These are phyloP conservation scores for Sinodicranocentrus sp. DNA, from an alignment of 2,888 invertebrate species.

Conservation along the genomic window DNA sequence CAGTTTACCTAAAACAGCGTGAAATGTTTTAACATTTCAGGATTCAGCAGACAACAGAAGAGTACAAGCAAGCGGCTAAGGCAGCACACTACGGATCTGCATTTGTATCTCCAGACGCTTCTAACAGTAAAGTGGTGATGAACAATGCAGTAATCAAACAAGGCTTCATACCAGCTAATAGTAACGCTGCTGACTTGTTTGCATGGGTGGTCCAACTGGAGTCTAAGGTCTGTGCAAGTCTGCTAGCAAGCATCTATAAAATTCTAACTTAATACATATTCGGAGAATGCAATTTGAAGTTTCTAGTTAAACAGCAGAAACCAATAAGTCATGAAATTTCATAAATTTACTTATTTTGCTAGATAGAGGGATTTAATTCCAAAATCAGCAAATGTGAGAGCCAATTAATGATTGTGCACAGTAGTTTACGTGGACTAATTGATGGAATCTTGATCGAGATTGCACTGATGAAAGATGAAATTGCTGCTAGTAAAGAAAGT, in stretches of 20 bases:
- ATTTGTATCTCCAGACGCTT: constrained; percentile 25
- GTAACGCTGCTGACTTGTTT: background rate
- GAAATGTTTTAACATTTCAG: background rate
- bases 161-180: too few species aligned
- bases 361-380: constrained; percentile 20
- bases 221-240: constrained; percentile 12
- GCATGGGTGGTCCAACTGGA: background rate
- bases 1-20: background rate
- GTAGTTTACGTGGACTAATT: background rate
- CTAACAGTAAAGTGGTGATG: background rate
- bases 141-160: too few species aligned
- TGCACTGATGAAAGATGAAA: background rate
- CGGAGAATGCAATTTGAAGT: background rate
- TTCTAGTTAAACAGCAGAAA: background rate
- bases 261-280: background rate
- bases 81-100: constrained; percentile 22
- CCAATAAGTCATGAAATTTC: background rate
- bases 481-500: background rate
- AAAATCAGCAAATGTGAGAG: background rate
- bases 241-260: background rate
- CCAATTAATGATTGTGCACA: background rate
- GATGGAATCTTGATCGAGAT: constrained; percentile 11
- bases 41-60: constrained; percentile 15
- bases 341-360: background rate
- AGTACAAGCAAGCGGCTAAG: constrained; percentile 11